Base-by-base conservation (phyloP, 2,888 invertebrate genomes). In the Theristus sp. region DNA sequence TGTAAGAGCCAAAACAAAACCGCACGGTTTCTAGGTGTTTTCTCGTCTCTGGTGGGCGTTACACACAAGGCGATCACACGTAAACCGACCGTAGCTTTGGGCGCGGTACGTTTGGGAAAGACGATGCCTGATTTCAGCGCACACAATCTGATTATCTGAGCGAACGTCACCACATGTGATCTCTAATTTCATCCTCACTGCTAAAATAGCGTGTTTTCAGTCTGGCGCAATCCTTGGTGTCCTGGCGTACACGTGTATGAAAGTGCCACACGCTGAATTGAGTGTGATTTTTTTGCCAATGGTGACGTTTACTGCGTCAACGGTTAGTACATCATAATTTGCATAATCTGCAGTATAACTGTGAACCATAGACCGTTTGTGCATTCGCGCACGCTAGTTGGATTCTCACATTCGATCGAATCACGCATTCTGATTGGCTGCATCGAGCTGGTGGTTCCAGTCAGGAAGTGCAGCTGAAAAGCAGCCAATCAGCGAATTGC, bases 141-240 rank as follows among this genome's bases (percentile, higher is more conserved):
- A n/a, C n/a, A n/a, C n/a, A n/a, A n/a, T n/a, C n/a, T n/a, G n/a
- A n/a, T n/a, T n/a, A n/a, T n/a, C n/a, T n/a, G n/a, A n/a, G n/a
- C n/a, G n/a, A n/a, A n/a, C n/a, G n/a, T n/a, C n/a, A n/a, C n/a
- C n/a, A n/a, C n/a, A n/a, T n/a, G n/a, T n/a, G n/a, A n/a, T n/a
- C n/a, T n/a, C n/a, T n/a, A n/a, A n/a, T n/a, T n/a, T n/a, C n/a
- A n/a, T n/a, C n/a, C n/a, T n/a, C n/a, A n/a, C n/a, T n/a, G n/a
- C n/a, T n/a, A n/a, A n/a, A n/a, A n/a, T n/a, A n/a, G n/a, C n/a
- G n/a, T 38, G 6, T 6, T 74, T 71, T 66, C 76, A 93, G 89
- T 93, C 91, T 38, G 96, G 96, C 62, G 93, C 94, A 58, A 87
- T 96, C 67, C 86, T 93, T 85, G 84, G 85, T 28, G 80, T 94